phyloP scores from a whole-genome alignment of 2,797 vertebrate genomes.

The Zalophus californianus region DNA sequence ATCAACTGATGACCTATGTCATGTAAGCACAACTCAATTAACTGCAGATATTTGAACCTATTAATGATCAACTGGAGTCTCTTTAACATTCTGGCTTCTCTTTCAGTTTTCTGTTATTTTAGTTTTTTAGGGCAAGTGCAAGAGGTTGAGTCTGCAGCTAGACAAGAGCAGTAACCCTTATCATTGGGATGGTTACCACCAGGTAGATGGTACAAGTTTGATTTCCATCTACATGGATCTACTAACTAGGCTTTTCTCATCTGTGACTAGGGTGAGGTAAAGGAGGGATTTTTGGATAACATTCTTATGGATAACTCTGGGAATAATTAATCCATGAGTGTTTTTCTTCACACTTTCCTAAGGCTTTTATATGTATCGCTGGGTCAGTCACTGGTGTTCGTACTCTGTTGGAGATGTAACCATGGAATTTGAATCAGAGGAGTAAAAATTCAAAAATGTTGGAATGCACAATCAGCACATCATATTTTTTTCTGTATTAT shows the following conservation, averaged over 20 bases:
- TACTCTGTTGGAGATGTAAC: neutral
- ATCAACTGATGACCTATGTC: neutral
- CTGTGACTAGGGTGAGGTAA: neutral
- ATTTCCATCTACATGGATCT: neutral
- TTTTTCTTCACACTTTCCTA: conserved; percentile 26
- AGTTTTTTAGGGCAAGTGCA: neutral
- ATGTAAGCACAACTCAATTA: neutral
- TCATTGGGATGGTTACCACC: neutral
- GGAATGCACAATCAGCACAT: neutral
- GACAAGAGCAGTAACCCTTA: neutral
- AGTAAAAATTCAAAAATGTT: conserved; percentile 46
- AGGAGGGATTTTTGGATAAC: neutral
- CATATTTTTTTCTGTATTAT: neutral
- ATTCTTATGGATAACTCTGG: neutral
- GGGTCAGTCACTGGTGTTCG: neutral
- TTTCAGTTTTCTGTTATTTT: neutral
- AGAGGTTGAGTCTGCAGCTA: neutral
- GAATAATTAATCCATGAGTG: neutral
- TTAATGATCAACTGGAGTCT: neutral
- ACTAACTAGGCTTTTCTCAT: neutral
- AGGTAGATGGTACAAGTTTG: neutral
- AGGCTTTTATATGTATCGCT: neutral
- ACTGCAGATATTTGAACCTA: conserved; percentile 10
- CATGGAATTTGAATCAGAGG: conserved; percentile 22
- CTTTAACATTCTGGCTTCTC: neutral